Conservation (phyloP, 2,888 invertebrate species). For the Thera obeliscata region DNA sequence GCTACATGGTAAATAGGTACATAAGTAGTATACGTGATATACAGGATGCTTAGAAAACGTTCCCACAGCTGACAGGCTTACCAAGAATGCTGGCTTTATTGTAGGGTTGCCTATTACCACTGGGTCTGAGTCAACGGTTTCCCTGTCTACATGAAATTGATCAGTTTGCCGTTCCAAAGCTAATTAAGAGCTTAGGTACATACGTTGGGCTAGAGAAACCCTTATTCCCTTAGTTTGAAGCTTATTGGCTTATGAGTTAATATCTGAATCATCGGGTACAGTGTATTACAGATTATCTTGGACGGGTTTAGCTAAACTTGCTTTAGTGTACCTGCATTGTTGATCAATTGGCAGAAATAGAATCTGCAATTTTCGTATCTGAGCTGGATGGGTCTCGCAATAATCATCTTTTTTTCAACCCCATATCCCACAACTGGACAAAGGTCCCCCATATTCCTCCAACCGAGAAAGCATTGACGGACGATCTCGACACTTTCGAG, state of each 20-base stretch:
- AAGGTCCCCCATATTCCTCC: no score
- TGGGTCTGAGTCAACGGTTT: not conserved
- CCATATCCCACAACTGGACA: no score
- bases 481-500: no score
- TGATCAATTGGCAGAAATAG: not conserved
- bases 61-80: conserved; percentile 45
- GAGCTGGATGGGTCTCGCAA: no score
- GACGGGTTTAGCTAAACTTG: not conserved
- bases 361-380: no score
- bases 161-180: conserved; percentile 14
- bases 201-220: not conserved
- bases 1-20: conserved; percentile 10
- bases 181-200: conserved; percentile 11
- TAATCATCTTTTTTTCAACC: no score
- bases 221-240: conserved; percentile 1
- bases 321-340: not conserved
- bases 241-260: conserved; percentile 1
- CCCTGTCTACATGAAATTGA: conserved; percentile 6
- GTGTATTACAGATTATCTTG: not conserved
- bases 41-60: conserved; percentile 41
- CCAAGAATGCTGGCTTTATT: conserved; percentile 41
- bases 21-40: conserved; percentile 30
- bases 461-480: no score
- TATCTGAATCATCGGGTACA: not conserved
- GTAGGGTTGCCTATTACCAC: conserved; percentile 32